These are phyloP conservation scores for Coluber constrictor DNA, from an alignment of 2,797 vertebrate species.

Conservation along the genomic window DNA sequence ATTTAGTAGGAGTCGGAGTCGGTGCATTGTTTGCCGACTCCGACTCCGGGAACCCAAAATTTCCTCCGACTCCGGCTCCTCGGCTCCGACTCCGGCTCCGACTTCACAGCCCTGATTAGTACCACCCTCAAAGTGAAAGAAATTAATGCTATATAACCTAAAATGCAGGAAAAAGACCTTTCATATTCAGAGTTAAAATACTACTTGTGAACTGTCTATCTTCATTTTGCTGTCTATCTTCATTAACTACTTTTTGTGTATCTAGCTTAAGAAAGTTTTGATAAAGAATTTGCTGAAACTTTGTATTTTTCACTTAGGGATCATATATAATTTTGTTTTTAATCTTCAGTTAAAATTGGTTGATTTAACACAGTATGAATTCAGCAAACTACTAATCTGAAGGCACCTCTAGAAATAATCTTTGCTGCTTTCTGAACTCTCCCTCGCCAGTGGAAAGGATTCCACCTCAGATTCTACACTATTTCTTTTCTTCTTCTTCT, in stretches of 20 bases:
- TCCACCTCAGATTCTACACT: not conserved
- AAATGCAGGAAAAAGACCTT: not conserved
- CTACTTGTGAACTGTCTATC: not conserved
- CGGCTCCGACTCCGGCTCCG: too few relatives aligned
- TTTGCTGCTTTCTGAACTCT: not conserved
- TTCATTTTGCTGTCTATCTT: not conserved
- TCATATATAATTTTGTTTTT: not conserved
- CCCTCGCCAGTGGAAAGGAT: not conserved
- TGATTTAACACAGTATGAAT: not conserved
- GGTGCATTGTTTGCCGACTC: too few relatives aligned
- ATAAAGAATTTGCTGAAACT: not conserved
- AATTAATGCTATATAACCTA: not conserved
- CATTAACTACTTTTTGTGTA: not conserved
- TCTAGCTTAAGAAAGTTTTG: not conserved
- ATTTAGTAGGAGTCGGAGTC: too few relatives aligned
- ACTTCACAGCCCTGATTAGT: not conserved
- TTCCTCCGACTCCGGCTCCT: too few relatives aligned
- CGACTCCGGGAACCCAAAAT: too few relatives aligned
- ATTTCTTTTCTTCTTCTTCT: too few relatives aligned
- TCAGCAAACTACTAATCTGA: not conserved
- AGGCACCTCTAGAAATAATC: not conserved
- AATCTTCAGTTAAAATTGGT: not conserved
- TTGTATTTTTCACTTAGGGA: not conserved
- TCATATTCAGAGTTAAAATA: not conserved
- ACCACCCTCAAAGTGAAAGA: not conserved